phyloP scores from a whole-genome alignment of 2,888 invertebrate genomes.

The Strigamia transsilvanica region DNA sequence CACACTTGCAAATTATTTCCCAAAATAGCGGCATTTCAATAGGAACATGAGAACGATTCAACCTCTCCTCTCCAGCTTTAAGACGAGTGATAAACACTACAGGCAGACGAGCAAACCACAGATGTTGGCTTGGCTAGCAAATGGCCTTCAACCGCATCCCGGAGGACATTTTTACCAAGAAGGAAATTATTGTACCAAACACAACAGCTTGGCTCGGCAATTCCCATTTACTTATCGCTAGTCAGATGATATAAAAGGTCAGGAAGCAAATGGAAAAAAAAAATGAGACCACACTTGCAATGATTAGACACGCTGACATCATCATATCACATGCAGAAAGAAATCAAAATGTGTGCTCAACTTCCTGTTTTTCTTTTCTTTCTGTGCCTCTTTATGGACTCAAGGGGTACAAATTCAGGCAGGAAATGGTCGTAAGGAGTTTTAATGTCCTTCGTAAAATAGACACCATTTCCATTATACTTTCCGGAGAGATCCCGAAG shows the following conservation, averaged over 20 bases:
- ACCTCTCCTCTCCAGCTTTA: not conserved
- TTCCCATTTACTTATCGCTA: not conserved
- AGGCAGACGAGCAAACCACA: not conserved
- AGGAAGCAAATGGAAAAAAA: not conserved
- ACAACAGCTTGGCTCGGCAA: not conserved
- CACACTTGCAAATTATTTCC: slow-evolving; percentile 43
- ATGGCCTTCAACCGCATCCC: slow-evolving; percentile 35
- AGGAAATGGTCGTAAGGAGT: not conserved
- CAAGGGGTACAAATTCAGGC: not conserved
- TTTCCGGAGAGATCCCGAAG: no score
- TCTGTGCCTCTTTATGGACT: not conserved
- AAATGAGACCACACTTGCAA: not conserved
- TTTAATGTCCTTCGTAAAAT: not conserved
- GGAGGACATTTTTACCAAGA: slow-evolving; percentile 43
- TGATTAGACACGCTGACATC: slow-evolving; percentile 17
- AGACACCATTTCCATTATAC: not conserved
- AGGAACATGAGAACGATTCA: slow-evolving; percentile 19
- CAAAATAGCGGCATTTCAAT: slow-evolving; percentile 31
- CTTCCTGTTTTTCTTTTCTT: slow-evolving; percentile 2
- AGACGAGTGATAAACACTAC: slow-evolving; percentile 42
- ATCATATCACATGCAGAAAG: slow-evolving; percentile 5
- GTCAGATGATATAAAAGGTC: slow-evolving; percentile 35
- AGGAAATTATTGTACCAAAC: not conserved
- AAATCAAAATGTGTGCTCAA: not conserved
- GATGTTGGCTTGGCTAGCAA: slow-evolving; percentile 8